Evolutionary conservation across 2,797 vertebrate genomes (phyloP).

Genomic region (Nasua narica): DNA sequence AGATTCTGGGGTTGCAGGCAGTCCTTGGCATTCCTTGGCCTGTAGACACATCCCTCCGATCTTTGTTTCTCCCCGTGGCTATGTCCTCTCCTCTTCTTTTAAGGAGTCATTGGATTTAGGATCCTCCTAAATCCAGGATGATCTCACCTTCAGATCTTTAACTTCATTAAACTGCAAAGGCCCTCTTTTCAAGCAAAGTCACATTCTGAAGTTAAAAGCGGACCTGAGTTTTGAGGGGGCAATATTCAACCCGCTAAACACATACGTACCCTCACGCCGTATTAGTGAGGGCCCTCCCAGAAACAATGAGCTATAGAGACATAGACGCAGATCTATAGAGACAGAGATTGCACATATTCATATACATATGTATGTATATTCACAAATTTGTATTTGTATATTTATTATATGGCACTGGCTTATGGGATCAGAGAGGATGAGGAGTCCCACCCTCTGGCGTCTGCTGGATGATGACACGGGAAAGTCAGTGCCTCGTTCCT

Average conservation of each 20-base stretch:
- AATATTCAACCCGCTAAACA: neutral
- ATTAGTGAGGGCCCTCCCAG: neutral
- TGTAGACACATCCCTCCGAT: accelerated
- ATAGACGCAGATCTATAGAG: neutral
- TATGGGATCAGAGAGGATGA: neutral
- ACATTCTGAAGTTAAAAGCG: neutral
- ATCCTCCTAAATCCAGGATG: neutral
- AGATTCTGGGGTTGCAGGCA: neutral
- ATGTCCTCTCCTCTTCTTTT: neutral
- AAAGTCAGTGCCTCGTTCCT: too few relatives aligned
- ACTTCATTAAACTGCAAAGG: neutral
- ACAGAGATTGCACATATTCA: neutral
- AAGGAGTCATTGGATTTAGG: neutral
- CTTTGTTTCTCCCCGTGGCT: neutral
- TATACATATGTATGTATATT: neutral
- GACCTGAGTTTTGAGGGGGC: neutral
- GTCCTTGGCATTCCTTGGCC: neutral
- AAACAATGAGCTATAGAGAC: neutral
- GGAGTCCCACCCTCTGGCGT: neutral
- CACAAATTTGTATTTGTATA: neutral
- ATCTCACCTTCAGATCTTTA: neutral
- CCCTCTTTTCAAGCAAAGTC: neutral
- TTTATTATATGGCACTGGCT: neutral
- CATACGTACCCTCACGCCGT: neutral
- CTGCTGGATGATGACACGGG: neutral